Evolutionary conservation across 2,113 vertebrate species (phyloP).

Genomic region (Microcebus ravelobensis): DNA sequence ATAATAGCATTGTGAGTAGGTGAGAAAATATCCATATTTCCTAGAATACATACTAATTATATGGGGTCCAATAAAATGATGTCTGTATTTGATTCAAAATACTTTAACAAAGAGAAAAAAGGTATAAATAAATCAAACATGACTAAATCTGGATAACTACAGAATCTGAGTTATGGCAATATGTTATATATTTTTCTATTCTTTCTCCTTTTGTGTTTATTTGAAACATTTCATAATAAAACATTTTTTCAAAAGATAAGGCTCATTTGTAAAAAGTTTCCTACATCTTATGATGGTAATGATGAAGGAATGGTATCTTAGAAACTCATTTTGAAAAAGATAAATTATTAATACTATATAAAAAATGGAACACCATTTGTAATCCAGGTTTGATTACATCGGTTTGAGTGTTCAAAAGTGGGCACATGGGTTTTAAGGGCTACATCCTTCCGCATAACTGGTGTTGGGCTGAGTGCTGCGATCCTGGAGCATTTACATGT

Average conservation of each 20-base stretch:
- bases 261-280: not conserved
- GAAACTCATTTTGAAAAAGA: not conserved
- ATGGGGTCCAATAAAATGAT: not conserved
- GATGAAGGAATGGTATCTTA: not conserved
- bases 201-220: not conserved
- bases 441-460: not conserved
- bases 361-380: not conserved
- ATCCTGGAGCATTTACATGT: not conserved
- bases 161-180: not conserved
- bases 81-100: not conserved
- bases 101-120: not conserved
- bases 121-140: not conserved
- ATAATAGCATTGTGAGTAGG: not conserved
- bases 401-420: not conserved
- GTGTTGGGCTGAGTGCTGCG: not conserved
- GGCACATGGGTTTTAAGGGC: not conserved
- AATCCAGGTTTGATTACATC: not conserved
- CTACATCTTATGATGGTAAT: not conserved
- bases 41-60: not conserved
- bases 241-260: not conserved
- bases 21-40: slow-evolving; percentile 1
- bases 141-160: not conserved
- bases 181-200: not conserved
- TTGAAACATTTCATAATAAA: slow-evolving; percentile 15
- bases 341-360: not conserved